A percentile compares a stretch with the other conserved stretches of the same genome.
Evolutionary conservation across 2,113 vertebrate genomes (phyloP).

Genomic region (Hippocampus comes): DNA sequence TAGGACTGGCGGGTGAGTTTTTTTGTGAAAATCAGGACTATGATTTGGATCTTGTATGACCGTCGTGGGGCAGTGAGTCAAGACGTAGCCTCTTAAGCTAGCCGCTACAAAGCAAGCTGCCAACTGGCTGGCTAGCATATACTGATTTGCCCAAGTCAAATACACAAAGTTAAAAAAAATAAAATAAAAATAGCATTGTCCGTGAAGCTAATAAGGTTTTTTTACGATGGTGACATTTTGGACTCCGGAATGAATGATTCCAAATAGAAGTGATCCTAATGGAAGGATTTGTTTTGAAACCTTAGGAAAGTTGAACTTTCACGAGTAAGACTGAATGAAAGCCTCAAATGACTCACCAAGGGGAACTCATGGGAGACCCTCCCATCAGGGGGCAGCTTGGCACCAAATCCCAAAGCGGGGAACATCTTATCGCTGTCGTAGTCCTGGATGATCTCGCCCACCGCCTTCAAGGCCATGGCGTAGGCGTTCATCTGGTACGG

Average conservation of each 20-base stretch:
- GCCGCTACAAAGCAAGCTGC: background rate
- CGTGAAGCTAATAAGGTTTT: background rate
- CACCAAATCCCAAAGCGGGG: constrained; percentile 87
- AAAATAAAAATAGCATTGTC: no score
- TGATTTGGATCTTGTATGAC: background rate
- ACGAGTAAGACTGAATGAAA: no score
- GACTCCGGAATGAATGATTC: background rate
- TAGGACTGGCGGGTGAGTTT: background rate
- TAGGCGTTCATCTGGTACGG: constrained; percentile 96
- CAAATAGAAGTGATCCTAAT: background rate
- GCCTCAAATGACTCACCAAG: constrained; percentile 71
- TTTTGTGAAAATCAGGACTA: background rate
- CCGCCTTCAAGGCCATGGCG: constrained; percentile 87
- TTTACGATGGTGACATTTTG: background rate
- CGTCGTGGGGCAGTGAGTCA: background rate
- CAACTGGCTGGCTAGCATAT: background rate
- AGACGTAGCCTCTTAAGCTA: background rate
- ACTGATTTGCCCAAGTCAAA: background rate
- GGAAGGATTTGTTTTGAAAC: background rate
- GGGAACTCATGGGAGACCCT: constrained; percentile 90
- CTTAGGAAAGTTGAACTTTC: background rate
- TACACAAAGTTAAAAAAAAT: background rate
- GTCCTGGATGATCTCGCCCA: constrained; percentile 95
- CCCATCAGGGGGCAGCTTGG: constrained; percentile 90
- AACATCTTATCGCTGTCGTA: constrained; percentile 97